Evolutionary conservation across 2,888 invertebrate genomes (phyloP), one percentile per base, ranked within the genome.

Genomic region (Nomada fucata): DNA sequence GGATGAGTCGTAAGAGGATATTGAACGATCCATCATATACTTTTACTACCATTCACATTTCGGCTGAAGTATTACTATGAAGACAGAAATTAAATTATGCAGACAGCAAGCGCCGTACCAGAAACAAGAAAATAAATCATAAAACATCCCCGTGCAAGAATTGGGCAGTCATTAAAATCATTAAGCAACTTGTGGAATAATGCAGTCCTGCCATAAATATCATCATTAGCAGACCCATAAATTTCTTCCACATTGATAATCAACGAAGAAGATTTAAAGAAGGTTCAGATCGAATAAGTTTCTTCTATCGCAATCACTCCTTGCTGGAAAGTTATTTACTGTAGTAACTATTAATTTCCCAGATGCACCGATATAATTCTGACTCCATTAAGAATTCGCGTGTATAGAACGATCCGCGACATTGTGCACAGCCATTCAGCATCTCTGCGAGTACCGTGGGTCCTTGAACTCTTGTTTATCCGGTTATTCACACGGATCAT

Each of bases 401-500:
- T 7, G 1, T 44, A 11, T 3, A 44, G 44, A 44, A 44, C 7
- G 44, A 26, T 64, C 59, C 69, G 61, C 52, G 69, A 63, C 61
- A 23, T 26, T 13, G 42, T 1, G 50, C 61, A 11, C 20, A 47
- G 15, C 63, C 50, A n/a, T 72, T 71, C 67, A 20, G 53, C 61
- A 15, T 55, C 67, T 23, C 7, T 3, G 18, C 18, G n/a, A 63
- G 42, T 52, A 63, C 70, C 61, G 15, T 11, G 18, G 71, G 55
- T 69, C 84, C 85, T 79, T 82, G 82, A 87, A 86, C 79, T 64
- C 71, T 79, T 61, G 29, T 67, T 44, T 15, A 50, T 59, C 26
- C 36, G 36, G 9, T 36, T 61, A 60, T 52, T 67, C 44, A 26
- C 44, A 50, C 47, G 36, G 50, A 60, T 61, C 47, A 52, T 47